A percentile compares a stretch with the other conserved stretches of the same genome.
These are phyloP conservation scores for Phaetusa simplex DNA, from an alignment of 2,113 vertebrate species.

Conservation along the genomic window DNA sequence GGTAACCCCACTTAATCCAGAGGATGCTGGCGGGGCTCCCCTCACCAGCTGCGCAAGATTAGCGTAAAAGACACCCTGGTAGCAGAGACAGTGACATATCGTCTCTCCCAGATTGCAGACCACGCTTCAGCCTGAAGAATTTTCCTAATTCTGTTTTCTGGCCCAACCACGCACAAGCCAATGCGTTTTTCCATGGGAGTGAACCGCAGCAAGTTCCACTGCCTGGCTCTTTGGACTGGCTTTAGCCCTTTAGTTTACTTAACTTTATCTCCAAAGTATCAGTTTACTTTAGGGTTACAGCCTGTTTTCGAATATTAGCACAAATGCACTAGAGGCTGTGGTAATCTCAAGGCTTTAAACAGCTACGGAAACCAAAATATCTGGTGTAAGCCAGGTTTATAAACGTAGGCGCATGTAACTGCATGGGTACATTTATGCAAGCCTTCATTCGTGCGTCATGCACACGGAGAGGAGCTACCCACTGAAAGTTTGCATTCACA, in stretches of 20 bases:
- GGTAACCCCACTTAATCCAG: background rate
- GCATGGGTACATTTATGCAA: background rate
- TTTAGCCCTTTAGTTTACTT: conserved; percentile 9
- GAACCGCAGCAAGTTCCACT: background rate
- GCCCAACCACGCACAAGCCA: background rate
- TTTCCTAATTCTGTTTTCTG: conserved; percentile 8
- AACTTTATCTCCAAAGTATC: background rate
- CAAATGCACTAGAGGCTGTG: background rate
- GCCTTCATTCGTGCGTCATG: background rate
- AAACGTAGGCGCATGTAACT: background rate
- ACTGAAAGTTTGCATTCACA: background rate
- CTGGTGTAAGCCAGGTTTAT: background rate
- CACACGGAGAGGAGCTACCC: background rate
- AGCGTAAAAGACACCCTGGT: background rate
- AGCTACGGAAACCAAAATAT: background rate
- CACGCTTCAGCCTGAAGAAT: background rate
- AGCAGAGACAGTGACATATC: background rate
- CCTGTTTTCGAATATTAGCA: background rate
- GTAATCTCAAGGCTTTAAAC: background rate
- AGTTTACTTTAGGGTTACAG: background rate
- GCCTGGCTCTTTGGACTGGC: background rate
- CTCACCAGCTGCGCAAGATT: background rate
- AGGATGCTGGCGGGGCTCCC: background rate
- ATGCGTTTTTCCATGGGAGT: background rate
- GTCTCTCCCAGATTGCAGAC: background rate